phyloP scores from a whole-genome alignment of 2,113 vertebrate species.

The Petromus typicus region DNA sequence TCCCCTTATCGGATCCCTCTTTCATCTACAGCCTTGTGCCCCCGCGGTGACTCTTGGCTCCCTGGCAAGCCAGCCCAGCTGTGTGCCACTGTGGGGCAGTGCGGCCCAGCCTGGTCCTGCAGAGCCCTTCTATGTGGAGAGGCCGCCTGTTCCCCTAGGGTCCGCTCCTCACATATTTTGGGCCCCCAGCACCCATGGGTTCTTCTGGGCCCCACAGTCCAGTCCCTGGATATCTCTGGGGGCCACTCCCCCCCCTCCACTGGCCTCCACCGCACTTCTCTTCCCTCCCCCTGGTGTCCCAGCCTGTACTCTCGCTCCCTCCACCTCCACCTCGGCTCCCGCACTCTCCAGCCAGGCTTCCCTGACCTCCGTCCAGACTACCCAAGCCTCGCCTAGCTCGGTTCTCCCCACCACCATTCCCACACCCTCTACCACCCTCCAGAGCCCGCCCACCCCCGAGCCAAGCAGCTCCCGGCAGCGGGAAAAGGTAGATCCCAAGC shows the following conservation, averaged over 20 bases:
- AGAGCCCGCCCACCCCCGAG: not conserved
- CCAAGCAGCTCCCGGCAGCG: not conserved
- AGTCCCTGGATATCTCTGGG: slow-evolving; percentile 58
- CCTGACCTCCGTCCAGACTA: not conserved
- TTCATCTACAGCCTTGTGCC: not conserved
- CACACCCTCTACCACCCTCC: rapidly evolving
- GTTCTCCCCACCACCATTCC: slow-evolving; percentile 57
- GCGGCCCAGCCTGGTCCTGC: not conserved
- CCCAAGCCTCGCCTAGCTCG: slow-evolving; percentile 67
- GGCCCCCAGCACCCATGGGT: slow-evolving; percentile 45
- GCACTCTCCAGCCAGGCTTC: slow-evolving; percentile 54
- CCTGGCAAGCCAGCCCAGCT: slow-evolving; percentile 34
- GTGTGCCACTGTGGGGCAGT: not conserved
- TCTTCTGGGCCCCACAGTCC: slow-evolving; percentile 70
- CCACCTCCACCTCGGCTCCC: not conserved
- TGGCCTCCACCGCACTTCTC: not conserved
- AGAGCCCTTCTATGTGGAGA: not conserved
- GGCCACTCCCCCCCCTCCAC: not conserved
- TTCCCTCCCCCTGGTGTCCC: not conserved
- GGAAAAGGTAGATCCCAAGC: not conserved
- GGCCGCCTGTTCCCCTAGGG: not conserved
- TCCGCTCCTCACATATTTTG: slow-evolving; percentile 61
- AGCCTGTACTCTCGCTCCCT: slow-evolving; percentile 51
- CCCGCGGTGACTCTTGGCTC: not conserved
- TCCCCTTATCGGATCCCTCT: not conserved